A percentile compares a stretch with the other conserved stretches of the same genome.
These are phyloP conservation scores for Pachyramphus minor DNA, from an alignment of 2,113 vertebrate species.

Conservation along the genomic window DNA sequence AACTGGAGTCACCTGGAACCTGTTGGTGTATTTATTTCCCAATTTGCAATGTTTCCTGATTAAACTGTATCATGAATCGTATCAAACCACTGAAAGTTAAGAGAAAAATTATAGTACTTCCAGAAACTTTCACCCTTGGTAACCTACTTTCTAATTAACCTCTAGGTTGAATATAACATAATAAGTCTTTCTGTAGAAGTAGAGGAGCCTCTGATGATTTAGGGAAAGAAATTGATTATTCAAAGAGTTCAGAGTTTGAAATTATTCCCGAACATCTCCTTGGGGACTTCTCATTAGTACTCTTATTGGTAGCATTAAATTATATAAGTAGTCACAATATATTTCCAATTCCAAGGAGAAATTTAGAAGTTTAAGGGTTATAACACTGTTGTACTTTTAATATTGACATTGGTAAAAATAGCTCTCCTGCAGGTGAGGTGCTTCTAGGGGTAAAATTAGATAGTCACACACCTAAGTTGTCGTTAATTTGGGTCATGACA, in stretches of 20 bases:
- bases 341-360: not conserved
- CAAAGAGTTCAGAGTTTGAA: not conserved
- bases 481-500: not conserved
- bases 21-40: not conserved
- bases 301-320: not conserved
- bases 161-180: not conserved
- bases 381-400: not conserved
- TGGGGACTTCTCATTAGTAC: not conserved
- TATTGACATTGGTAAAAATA: rapidly evolving
- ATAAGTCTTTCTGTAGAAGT: not conserved
- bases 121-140: not conserved
- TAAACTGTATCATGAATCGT: not conserved
- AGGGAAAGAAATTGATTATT: not conserved
- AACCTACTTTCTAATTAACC: not conserved
- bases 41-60: not conserved
- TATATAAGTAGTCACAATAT: not conserved
- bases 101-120: not conserved
- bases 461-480: not conserved
- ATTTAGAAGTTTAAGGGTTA: not conserved
- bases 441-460: not conserved
- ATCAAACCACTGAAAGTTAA: not conserved
- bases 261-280: not conserved
- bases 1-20: not conserved
- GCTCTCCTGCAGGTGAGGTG: not conserved
- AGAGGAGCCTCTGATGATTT: not conserved